Base-by-base conservation (phyloP, 1,140 invertebrate species). In the Ptiloglossa arizonensis region DNA sequence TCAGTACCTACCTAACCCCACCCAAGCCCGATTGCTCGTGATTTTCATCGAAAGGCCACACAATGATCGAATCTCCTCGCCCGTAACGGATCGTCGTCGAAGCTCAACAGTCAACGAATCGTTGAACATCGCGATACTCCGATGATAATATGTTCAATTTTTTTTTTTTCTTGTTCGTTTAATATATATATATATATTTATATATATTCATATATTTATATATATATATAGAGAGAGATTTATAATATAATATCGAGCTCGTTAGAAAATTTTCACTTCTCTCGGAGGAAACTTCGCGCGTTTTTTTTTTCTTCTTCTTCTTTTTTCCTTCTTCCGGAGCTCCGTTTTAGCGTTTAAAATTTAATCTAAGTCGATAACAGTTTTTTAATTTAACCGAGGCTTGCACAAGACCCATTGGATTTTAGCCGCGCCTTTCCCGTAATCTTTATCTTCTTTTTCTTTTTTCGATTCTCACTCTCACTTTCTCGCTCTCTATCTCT, bases 341-440 rank as follows among this genome's bases (percentile, higher is more conserved):
- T 32, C 46, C 44, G 32, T 59, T 32, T 13, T 8, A 8, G 46
- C 19, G 35, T 38, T 48, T 29, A 29, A 86, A 89, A 89, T 89
- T 89, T 77, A 83, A 89, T 88, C 87, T 89, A 89, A 89, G 80
- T 88, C 83, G 81, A 89, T 82, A 86, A 90, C 86, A 85, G 87
- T 82, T 75, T n/a, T n/a, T 62, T 86, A 89, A 90, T 88, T 87
- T 85, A 90, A 89, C 79, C 86, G 83, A 90, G 82, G 84, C 87
- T 90, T 90, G 90, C 90, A 90, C 89, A 90, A 86, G 87, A 89
- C 90, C 90, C 90, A 87, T 89, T 85, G 82, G 81, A 87, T 87
- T 76, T n/a, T 76, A 76, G 86, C 87, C 82, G 86, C 71, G 75
- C 69, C 69, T 64, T 76, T 69, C 85, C 85, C 41, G 41, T 41